Conservation (phyloP, 2,797 vertebrate species). For the Rhincodon typus region DNA sequence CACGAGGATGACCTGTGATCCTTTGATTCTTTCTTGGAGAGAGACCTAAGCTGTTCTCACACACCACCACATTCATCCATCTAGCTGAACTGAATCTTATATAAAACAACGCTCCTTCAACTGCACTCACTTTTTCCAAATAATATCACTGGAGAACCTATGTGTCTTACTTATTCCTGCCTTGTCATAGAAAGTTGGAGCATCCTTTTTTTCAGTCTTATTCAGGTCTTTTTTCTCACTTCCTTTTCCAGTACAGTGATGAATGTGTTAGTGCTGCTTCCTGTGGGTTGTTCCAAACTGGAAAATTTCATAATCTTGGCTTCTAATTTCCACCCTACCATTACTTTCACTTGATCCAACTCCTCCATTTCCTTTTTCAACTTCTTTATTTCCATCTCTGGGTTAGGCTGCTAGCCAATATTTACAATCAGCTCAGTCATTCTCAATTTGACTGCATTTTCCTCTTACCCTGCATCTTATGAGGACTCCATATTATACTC, state of each 20-base stretch:
- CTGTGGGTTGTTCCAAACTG: not conserved
- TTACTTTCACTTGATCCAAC: not conserved
- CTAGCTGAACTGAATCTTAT: not conserved
- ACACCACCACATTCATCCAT: not conserved
- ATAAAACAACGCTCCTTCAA: not conserved
- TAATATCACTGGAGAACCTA: not conserved
- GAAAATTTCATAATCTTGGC: not conserved
- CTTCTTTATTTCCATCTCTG: not conserved
- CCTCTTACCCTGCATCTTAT: not conserved
- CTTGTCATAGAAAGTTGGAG: not conserved
- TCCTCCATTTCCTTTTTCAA: not conserved
- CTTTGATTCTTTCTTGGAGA: not conserved
- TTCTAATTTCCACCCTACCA: not conserved
- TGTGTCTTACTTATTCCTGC: not conserved
- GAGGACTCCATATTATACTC: not conserved
- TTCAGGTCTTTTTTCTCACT: not conserved
- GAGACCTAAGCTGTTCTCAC: not conserved
- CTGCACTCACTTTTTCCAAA: not conserved
- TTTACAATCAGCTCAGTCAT: not conserved
- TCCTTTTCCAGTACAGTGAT: not conserved
- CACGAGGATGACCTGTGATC: not conserved
- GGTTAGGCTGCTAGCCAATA: not conserved
- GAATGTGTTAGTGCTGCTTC: not conserved
- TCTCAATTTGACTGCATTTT: not conserved
- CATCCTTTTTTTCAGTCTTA: not conserved